Evolutionary conservation across 2,113 vertebrate species (phyloP).

Genomic region (Erythrolamprus reginae): DNA sequence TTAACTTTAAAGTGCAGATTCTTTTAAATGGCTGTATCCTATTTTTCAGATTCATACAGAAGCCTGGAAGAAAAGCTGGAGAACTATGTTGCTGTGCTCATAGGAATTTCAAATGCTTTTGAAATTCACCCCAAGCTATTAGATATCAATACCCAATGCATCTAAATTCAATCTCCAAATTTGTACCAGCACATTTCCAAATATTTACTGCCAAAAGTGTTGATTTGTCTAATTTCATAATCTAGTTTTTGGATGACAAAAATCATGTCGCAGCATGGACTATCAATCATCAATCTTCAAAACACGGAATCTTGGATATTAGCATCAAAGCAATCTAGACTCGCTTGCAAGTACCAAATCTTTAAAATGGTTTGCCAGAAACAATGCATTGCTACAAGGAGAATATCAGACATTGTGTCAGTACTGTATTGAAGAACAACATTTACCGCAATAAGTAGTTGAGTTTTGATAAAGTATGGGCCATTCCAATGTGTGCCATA

Average conservation of each 20-base stretch:
- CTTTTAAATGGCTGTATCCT: background rate
- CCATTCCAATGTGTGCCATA: background rate
- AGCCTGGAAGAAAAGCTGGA: background rate
- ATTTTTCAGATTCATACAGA: background rate
- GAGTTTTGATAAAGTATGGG: background rate
- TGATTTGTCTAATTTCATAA: background rate
- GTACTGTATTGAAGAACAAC: background rate
- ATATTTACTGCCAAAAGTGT: background rate
- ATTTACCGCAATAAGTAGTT: background rate
- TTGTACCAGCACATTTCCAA: background rate
- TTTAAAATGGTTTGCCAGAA: background rate
- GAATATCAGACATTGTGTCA: background rate
- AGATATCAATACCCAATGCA: background rate
- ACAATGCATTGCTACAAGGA: background rate
- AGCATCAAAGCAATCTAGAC: background rate
- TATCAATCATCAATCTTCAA: background rate
- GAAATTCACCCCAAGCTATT: background rate
- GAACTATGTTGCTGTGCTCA: background rate
- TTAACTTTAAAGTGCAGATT: background rate
- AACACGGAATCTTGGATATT: background rate
- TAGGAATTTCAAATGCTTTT: background rate
- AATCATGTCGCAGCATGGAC: background rate
- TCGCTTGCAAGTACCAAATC: background rate
- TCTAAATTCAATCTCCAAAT: background rate
- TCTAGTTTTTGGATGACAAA: background rate